These are phyloP conservation scores for Tylochromis polylepis DNA, from an alignment of 2,113 vertebrate species.

Conservation along the genomic window DNA sequence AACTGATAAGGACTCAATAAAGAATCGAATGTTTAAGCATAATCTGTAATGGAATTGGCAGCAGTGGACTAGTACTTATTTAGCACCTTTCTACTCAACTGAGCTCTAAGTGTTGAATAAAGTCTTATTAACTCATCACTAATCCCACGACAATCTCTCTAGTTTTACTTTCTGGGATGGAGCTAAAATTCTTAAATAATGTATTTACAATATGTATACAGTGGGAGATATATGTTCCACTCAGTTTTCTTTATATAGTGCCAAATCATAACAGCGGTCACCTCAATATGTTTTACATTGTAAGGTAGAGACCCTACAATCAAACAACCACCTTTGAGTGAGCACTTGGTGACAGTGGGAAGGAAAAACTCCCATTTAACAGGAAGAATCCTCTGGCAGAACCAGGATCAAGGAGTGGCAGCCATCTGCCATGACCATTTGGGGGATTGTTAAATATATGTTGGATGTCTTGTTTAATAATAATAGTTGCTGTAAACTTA, in stretches of 20 bases:
- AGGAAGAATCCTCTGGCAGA: neutral
- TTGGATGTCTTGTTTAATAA: neutral
- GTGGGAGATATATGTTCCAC: neutral
- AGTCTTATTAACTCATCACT: no score
- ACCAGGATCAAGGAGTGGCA: neutral
- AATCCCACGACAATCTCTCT: no score
- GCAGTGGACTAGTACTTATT: neutral
- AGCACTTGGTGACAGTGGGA: neutral
- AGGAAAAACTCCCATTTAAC: neutral
- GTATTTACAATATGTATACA: neutral
- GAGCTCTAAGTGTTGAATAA: neutral
- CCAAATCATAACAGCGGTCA: neutral
- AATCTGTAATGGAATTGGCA: neutral
- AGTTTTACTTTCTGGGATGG: neutral
- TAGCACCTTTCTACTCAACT: neutral
- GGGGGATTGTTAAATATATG: neutral
- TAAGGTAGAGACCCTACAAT: no score
- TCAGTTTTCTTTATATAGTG: neutral
- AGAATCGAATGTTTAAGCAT: neutral
- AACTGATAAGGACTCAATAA: neutral
- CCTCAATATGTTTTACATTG: neutral
- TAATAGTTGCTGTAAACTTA: neutral
- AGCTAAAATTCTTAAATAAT: neutral
- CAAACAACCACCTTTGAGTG: neutral
- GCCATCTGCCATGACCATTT: rapidly evolving